phyloP scores from a whole-genome alignment of 92 coral and sea anemone species.

The Isaurus tuberculatus region DNA sequence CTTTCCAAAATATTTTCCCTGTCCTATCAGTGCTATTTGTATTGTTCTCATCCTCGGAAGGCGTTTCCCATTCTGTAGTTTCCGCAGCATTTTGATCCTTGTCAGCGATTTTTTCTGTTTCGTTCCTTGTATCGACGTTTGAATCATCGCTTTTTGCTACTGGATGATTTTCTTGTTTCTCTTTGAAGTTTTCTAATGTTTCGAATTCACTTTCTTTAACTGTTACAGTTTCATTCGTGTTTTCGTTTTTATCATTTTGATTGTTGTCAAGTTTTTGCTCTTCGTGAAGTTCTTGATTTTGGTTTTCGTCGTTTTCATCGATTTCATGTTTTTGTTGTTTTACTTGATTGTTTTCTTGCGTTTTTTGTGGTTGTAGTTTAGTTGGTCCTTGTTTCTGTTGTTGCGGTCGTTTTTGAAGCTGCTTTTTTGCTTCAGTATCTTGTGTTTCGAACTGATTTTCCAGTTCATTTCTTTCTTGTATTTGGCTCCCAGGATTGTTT shows the following conservation, averaged over 20 bases:
- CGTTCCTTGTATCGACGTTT: background rate
- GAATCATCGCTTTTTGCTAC: background rate
- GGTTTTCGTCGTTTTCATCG: background rate
- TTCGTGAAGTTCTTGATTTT: background rate
- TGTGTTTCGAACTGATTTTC: background rate
- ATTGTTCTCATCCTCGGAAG: background rate
- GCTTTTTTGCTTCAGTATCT: background rate
- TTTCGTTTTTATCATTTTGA: background rate
- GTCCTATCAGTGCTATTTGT: background rate
- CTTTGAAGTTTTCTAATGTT: background rate
- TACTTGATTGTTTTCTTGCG: background rate
- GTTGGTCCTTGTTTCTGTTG: background rate
- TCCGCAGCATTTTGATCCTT: background rate
- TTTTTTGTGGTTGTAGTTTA: background rate
- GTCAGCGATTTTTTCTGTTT: background rate
- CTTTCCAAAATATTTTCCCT: constrained; percentile 7
- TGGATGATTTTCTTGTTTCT: background rate
- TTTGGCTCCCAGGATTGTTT: background rate
- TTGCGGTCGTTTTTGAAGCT: background rate
- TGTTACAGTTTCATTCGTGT: background rate
- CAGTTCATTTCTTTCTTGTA: background rate
- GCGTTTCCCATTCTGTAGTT: background rate
- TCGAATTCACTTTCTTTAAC: background rate
- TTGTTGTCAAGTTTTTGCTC: background rate
- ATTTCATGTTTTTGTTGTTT: background rate